Conservation (phyloP, 1,140 invertebrate genomes). For the Acyrthosiphon pisum region DNA sequence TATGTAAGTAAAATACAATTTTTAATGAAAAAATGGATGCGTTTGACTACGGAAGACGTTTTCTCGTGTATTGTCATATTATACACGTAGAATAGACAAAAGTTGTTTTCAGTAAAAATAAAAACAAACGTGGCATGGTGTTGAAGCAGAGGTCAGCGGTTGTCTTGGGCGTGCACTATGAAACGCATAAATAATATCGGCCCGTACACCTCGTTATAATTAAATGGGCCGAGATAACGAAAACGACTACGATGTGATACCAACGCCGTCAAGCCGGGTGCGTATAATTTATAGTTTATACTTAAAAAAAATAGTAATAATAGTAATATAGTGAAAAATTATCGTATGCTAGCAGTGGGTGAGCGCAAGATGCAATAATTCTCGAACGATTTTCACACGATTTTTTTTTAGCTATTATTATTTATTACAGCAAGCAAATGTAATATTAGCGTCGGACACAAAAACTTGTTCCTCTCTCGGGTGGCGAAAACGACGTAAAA, state of each 20-base stretch:
- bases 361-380: background rate
- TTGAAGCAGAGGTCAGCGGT: background rate
- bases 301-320: background rate
- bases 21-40: background rate
- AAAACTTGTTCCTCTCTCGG: background rate
- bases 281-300: slow-evolving; percentile 12
- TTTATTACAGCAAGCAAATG: background rate
- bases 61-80: background rate
- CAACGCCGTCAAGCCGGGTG: background rate
- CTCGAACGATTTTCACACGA: background rate
- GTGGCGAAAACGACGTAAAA: background rate
- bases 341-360: background rate
- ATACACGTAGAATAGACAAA: background rate
- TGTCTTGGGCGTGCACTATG: slow-evolving; percentile 3
- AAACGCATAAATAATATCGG: background rate
- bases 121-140: background rate
- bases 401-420: background rate
- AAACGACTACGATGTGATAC: background rate
- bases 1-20: background rate
- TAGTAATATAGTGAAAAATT: background rate
- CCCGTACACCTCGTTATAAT: background rate
- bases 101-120: background rate
- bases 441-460: background rate
- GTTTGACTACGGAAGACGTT: background rate
- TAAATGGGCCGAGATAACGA: background rate